Percentiles rank a stretch among this genome's conserved stretches.
phyloP scores from a whole-genome alignment of 2,888 invertebrate genomes.

The Dynastes tityus region DNA sequence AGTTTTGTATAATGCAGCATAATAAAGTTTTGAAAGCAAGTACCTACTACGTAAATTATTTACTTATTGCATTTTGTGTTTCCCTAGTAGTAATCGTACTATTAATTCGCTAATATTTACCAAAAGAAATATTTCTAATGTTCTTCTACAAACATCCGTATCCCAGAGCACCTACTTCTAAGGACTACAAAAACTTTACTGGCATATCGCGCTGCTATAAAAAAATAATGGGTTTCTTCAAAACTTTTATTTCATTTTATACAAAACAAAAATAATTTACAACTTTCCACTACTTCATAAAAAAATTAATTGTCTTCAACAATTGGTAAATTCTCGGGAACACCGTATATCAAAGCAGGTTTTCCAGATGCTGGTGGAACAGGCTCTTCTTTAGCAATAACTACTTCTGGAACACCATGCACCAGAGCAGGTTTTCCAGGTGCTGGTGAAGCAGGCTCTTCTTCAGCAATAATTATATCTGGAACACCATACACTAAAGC shows the following conservation, averaged over 20 bases:
- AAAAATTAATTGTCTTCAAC: slow-evolving; percentile 4
- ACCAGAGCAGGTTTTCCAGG: slow-evolving; percentile 13
- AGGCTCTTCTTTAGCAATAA: not conserved
- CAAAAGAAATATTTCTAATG: too few relatives aligned
- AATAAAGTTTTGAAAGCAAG: too few relatives aligned
- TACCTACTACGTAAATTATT: too few relatives aligned
- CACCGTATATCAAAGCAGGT: slow-evolving; percentile 15
- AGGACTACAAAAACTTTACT: too few relatives aligned
- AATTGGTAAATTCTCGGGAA: not conserved
- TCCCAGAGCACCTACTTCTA: too few relatives aligned
- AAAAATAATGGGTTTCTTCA: not conserved
- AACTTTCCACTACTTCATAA: not conserved
- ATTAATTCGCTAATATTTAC: too few relatives aligned
- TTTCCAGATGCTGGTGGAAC: not conserved
- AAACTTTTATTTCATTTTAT: not conserved
- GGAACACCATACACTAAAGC: slow-evolving; percentile 1
- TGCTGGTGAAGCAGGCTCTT: not conserved
- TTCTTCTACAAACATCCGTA: too few relatives aligned
- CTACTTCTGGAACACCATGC: not conserved
- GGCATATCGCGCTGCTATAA: not conserved
- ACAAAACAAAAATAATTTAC: slow-evolving; percentile 2
- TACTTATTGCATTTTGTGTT: too few relatives aligned
- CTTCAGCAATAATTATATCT: not conserved
- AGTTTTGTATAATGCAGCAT: too few relatives aligned
- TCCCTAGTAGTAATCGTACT: too few relatives aligned